Base-by-base conservation (phyloP, 2,797 vertebrate genomes). In the Tragopan temminckii region DNA sequence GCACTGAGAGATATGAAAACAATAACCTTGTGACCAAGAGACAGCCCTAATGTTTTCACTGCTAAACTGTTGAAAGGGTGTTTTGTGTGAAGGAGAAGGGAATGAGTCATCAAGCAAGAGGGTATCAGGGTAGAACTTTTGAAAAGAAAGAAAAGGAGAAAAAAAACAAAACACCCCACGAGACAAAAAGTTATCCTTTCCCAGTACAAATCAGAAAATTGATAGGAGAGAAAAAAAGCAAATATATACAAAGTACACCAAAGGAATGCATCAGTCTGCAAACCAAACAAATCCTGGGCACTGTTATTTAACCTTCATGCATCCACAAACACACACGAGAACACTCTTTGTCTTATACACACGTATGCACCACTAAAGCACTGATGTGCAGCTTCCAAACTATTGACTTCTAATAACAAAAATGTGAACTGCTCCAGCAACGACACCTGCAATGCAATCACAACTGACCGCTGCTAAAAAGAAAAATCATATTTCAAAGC, bases 1-100 rank as follows among this genome's bases (percentile, higher is more conserved):
- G 90, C 94, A 96, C 88, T 27, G 76, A 95, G 87, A 96, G 95
- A 95, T 96, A 93, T 92, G 94, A 95, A 97, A 97, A 97, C 96
- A 97, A 96, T 94, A 93, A 86, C 78, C 95, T 89, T 83, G 89
- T 96, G 93, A 94, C 83, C 93, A 95, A 93, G 76, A 91, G 90
- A 87, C 86, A 70, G 69, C 64, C 66, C 66, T 81, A 40, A 88
- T 95, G 91, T 95, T 96, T 95, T 55, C 87, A 84, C 76, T 91
- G 80, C 80, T 55, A 78, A 92, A 89, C 79, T 93, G 96, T 81
- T 96, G 96, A 97, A 97, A 96, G 92, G 78, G 50, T 92, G 90
- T 90, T 96, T 95, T 95, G 93, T 93, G 90, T 85, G 92, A 87
- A 95, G 81, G 77, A 94, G 64, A 84, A 85, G 78, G 71, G 88